Evolutionary conservation across 2,113 vertebrate genomes (phyloP), one percentile per base, ranked within the genome.

Genomic region (Rostratula benghalensis): DNA sequence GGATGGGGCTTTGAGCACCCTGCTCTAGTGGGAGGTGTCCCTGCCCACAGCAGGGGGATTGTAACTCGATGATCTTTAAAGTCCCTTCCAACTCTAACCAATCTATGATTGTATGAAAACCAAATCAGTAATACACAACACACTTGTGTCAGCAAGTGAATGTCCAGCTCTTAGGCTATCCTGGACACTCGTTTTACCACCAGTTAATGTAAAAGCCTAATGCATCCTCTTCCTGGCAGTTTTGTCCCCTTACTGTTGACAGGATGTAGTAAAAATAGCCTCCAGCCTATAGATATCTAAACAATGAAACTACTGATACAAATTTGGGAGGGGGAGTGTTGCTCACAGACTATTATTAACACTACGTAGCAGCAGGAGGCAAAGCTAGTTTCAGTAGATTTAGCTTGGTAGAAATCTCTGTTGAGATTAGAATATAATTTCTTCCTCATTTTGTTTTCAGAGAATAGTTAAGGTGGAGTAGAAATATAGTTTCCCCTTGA

Each of bases 221-320:
- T 61, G 61, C 56, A 82, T 94, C 86, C 90, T 93, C 61, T 96
- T 95, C 94, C 94, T 94, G 94, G 13, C 41, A 33, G 39, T 64
- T 91, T 87, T 87, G 60, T 91, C 80, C 31, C 31, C 51, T 84
- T 28, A 16, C 48, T 91, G 90, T 75, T 92, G 73, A 87, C 80
- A 94, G 92, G 94, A 97, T 96, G 70, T 83, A n/a, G 64, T 87
- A 96, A 93, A 97, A 93, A 93, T 96, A 96, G 51, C 45, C 19
- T 93, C 56, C 3, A 92, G 60, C 71, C 64, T 92, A 96, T 87
- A 84, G 93, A 94, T 87, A 87, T 23, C 56, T 73, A 82, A 96
- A 96, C 93, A 94, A 92, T 90, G 85, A 87, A 88, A 53, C 39
- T 85, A 56, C 37, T 3, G 3, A 28, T 77, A 30, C 22, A 50